A percentile compares a stretch with the other conserved stretches of the same genome.
Conservation (phyloP, 2,888 invertebrate genomes). For the Sialis fuliginosa region DNA sequence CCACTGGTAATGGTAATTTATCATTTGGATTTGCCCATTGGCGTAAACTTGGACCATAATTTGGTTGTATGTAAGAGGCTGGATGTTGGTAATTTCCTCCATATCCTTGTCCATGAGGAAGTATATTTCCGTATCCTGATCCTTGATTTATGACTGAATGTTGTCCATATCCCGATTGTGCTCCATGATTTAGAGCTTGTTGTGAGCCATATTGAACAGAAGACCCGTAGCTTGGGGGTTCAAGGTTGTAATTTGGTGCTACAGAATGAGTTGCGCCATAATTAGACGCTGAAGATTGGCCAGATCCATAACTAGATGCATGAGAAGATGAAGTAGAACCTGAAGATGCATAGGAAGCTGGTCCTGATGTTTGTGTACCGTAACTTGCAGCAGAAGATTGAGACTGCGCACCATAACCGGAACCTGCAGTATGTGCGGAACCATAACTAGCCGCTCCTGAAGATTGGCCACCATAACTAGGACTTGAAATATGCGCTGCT, state of each 20-base stretch:
- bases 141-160: background rate
- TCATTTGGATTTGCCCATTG: too few species aligned
- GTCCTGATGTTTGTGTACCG: background rate
- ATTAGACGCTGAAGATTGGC: background rate
- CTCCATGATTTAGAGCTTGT: background rate
- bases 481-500: too few species aligned
- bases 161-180: background rate
- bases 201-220: background rate
- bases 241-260: too few species aligned
- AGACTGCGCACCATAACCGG: background rate
- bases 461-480: too few species aligned
- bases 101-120: background rate
- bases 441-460: too few species aligned
- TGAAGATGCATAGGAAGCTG: background rate
- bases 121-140: background rate
- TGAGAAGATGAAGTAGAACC: background rate
- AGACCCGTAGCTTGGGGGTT: background rate
- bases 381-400: background rate
- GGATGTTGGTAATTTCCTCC: background rate
- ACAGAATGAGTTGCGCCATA: background rate
- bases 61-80: too few species aligned
- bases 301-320: background rate
- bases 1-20: too few species aligned
- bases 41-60: too few species aligned
- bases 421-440: too few species aligned